These are phyloP conservation scores for Lepidurus packardi DNA, from an alignment of 1,140 invertebrate genomes.

Conservation along the genomic window DNA sequence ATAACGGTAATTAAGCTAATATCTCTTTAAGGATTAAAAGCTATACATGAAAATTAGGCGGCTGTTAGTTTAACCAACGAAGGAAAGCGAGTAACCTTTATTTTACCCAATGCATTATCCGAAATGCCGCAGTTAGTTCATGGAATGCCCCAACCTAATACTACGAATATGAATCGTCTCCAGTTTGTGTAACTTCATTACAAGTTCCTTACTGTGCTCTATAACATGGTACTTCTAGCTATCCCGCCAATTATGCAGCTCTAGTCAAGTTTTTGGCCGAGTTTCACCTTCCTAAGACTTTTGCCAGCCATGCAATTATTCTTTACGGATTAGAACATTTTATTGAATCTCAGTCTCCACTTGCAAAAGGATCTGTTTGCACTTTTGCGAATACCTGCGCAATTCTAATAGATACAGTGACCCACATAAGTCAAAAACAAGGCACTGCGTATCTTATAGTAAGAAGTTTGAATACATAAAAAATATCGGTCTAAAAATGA, in stretches of 20 bases:
- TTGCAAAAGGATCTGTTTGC: neutral
- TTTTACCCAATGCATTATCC: neutral
- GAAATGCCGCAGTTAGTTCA: neutral
- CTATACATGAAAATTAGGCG: neutral
- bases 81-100: neutral
- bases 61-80: neutral
- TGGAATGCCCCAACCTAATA: conserved; percentile 1
- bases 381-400: neutral
- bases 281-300: neutral
- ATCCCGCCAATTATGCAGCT: neutral
- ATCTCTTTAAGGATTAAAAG: neutral
- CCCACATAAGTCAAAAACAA: neutral
- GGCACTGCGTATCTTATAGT: neutral
- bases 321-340: neutral
- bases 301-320: neutral
- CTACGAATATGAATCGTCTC: neutral
- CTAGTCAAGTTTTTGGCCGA: neutral
- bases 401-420: neutral
- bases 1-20: neutral
- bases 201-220: neutral
- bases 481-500: neutral
- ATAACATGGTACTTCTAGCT: neutral
- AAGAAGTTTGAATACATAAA: neutral
- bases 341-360: neutral
- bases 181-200: neutral